Conservation (phyloP, 2,797 vertebrate species). For the Triplophysa bombifrons region DNA sequence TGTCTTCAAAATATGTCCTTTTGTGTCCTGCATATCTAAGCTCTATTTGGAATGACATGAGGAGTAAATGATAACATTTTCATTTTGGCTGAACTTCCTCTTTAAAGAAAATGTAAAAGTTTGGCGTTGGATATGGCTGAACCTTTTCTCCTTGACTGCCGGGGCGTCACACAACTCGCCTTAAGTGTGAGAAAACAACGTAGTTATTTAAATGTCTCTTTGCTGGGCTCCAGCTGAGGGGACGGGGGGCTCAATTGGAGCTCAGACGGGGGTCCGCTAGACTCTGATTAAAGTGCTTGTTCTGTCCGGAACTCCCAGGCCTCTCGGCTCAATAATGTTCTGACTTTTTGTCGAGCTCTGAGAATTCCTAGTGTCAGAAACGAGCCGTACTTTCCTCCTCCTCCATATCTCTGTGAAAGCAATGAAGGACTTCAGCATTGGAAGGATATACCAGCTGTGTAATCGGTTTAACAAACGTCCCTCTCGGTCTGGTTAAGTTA, state of each 20-base stretch:
- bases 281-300: slow-evolving; percentile 56
- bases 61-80: too few relatives aligned
- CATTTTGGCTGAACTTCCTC: too few relatives aligned
- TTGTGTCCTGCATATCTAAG: too few relatives aligned
- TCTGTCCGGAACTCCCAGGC: slow-evolving; percentile 55
- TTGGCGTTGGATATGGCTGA: too few relatives aligned
- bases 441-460: slow-evolving; percentile 53
- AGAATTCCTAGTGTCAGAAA: slow-evolving; percentile 18
- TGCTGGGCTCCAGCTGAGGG: slow-evolving; percentile 44
- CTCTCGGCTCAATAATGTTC: slow-evolving; percentile 47
- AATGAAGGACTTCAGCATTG: slow-evolving; percentile 37
- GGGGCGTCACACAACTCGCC: not conserved
- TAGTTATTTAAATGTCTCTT: slow-evolving; percentile 48
- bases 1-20: too few relatives aligned
- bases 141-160: too few relatives aligned
- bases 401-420: slow-evolving; percentile 44
- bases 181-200: slow-evolving; percentile 31
- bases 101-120: too few relatives aligned
- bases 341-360: slow-evolving; percentile 45
- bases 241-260: slow-evolving; percentile 46
- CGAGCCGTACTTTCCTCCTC: slow-evolving; percentile 31
- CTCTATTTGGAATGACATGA: too few relatives aligned
- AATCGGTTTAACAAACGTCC: slow-evolving; percentile 39
- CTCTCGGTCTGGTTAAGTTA: slow-evolving; percentile 53
- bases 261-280: slow-evolving; percentile 52